These are phyloP conservation scores for Plectropomus leopardus DNA, from an alignment of 2,113 vertebrate genomes.

Conservation along the genomic window DNA sequence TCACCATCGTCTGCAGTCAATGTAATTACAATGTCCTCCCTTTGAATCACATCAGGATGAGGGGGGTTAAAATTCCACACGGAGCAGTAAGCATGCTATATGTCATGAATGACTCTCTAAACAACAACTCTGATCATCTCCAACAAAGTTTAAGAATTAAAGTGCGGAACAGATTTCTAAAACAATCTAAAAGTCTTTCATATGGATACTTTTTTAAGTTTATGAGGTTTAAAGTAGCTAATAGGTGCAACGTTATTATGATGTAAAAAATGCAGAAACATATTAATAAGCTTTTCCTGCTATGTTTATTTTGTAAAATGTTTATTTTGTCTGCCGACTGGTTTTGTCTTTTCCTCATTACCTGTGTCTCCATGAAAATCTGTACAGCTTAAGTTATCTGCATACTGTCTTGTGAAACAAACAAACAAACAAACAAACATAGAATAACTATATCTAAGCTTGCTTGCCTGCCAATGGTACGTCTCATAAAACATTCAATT, in stretches of 20 bases:
- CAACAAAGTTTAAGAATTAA: not conserved
- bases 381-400: constrained; percentile 3
- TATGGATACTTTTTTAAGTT: not conserved
- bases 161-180: not conserved
- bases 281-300: not conserved
- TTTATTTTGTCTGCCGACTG: not conserved
- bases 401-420: constrained; percentile 37
- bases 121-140: not conserved
- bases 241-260: not conserved
- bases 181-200: not conserved
- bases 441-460: constrained; percentile 42
- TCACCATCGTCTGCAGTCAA: not conserved
- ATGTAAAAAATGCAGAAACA: not conserved
- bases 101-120: not conserved
- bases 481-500: constrained; percentile 73
- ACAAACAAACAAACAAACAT: constrained; percentile 35
- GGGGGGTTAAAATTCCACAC: not conserved
- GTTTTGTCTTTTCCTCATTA: not conserved
- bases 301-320: not conserved
- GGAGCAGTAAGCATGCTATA: not conserved
- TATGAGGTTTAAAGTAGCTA: not conserved
- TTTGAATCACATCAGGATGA: constrained; percentile 19
- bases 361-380: not conserved
- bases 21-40: constrained; percentile 40
- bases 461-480: constrained; percentile 44